phyloP scores from a whole-genome alignment of 1,140 invertebrate genomes.

The Pseudomyrmex pallidus region DNA sequence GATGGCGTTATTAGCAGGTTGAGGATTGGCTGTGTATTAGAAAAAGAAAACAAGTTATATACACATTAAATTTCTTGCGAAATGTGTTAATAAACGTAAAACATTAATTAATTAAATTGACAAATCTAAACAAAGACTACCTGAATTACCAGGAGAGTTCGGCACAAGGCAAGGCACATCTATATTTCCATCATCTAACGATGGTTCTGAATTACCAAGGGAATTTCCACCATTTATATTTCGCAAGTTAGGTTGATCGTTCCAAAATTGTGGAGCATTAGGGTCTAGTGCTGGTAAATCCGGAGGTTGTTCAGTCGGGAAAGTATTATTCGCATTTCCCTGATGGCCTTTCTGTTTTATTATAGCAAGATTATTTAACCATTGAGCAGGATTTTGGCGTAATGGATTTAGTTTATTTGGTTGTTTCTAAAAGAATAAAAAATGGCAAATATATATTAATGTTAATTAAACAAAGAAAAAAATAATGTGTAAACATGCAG shows the following conservation, averaged over 20 bases:
- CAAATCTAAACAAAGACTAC: constrained; percentile 67
- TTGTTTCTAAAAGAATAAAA: constrained; percentile 89
- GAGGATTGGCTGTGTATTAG: constrained; percentile 78
- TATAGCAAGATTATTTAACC: constrained; percentile 92
- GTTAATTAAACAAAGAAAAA: constrained; percentile 27
- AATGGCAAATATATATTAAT: constrained; percentile 30
- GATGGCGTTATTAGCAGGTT: constrained; percentile 79
- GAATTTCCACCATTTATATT: constrained; percentile 84
- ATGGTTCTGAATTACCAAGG: constrained; percentile 83
- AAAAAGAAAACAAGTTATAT: constrained; percentile 51
- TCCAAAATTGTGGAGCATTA: constrained; percentile 83
- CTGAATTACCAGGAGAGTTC: constrained; percentile 84
- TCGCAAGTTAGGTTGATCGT: constrained; percentile 82
- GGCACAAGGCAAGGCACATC: constrained; percentile 85
- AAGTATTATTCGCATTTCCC: constrained; percentile 81
- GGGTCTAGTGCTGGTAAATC: constrained; percentile 84
- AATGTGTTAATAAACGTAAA: not conserved
- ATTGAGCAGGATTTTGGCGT: constrained; percentile 92
- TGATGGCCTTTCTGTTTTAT: constrained; percentile 89
- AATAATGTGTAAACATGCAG: not conserved
- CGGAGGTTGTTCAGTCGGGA: constrained; percentile 82
- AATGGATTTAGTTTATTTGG: constrained; percentile 95
- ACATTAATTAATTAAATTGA: not conserved
- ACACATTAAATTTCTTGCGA: not conserved
- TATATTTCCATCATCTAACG: constrained; percentile 84